These are phyloP conservation scores for Platyscapa corneri DNA, from an alignment of 1,140 invertebrate species.

Conservation along the genomic window DNA sequence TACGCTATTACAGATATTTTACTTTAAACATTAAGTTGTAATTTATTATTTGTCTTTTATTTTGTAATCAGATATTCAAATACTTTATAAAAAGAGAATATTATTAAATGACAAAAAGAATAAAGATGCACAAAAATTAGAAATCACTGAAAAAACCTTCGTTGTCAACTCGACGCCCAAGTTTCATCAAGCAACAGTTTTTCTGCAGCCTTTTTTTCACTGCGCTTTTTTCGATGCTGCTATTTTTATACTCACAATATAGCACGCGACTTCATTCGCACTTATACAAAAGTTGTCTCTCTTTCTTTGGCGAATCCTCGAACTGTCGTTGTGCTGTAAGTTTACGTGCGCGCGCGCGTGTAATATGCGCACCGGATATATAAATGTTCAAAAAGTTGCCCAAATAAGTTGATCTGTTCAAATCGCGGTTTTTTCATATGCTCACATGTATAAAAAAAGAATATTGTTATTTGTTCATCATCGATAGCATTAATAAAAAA, in stretches of 20 bases:
- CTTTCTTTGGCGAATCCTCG: slow-evolving; percentile 42
- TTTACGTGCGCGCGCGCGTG: neutral
- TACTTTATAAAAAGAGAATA: no score
- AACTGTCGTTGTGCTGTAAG: neutral
- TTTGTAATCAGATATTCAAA: no score
- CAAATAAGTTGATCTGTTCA: neutral
- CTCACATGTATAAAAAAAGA: neutral
- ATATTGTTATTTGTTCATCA: neutral
- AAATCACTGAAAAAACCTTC: neutral
- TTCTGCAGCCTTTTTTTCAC: neutral
- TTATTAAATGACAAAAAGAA: neutral
- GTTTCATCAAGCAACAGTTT: neutral
- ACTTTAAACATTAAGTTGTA: no score
- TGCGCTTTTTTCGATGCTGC: neutral
- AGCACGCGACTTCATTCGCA: neutral
- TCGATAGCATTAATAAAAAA: neutral
- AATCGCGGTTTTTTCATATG: neutral
- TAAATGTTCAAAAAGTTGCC: neutral
- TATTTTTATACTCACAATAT: slow-evolving; percentile 23
- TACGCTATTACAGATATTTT: no score
- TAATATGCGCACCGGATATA: neutral
- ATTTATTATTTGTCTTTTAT: no score
- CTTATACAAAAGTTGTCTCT: slow-evolving; percentile 10
- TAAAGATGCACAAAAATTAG: neutral
- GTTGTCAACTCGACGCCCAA: neutral